A percentile compares a stretch with the other conserved stretches of the same genome.
Evolutionary conservation across 2,113 vertebrate species (phyloP).

Genomic region (Erythrocercus mccallii): DNA sequence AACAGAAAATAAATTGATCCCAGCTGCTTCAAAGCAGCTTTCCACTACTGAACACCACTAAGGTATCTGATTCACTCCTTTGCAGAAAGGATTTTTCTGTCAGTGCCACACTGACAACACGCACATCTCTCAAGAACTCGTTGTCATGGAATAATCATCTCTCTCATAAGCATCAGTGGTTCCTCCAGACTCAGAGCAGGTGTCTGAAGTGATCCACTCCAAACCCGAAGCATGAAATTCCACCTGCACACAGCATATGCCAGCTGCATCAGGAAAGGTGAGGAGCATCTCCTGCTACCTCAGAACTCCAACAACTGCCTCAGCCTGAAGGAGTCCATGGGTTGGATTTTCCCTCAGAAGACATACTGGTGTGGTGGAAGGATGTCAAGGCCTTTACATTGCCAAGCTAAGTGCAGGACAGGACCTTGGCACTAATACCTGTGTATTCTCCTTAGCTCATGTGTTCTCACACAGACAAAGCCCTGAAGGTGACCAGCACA

Average conservation of each 20-base stretch:
- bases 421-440: background rate
- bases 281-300: background rate
- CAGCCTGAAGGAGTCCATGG: background rate
- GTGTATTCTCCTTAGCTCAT: background rate
- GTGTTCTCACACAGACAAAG: background rate
- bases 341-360: background rate
- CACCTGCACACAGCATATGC: rapidly evolving
- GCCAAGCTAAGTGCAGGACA: background rate
- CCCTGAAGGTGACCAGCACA: background rate
- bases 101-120: background rate
- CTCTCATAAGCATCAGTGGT: rapidly evolving
- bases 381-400: background rate
- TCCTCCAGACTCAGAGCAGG: background rate
- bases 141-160: background rate
- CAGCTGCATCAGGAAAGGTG: background rate
- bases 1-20: background rate
- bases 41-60: background rate
- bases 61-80: background rate
- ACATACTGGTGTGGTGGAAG: background rate
- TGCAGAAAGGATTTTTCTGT: background rate
- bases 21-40: background rate
- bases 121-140: background rate
- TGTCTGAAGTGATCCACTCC: background rate
- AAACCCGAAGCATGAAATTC: background rate
- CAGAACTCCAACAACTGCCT: background rate